phyloP scores from a whole-genome alignment of 2,888 invertebrate species.

The Thalpophila matura region DNA sequence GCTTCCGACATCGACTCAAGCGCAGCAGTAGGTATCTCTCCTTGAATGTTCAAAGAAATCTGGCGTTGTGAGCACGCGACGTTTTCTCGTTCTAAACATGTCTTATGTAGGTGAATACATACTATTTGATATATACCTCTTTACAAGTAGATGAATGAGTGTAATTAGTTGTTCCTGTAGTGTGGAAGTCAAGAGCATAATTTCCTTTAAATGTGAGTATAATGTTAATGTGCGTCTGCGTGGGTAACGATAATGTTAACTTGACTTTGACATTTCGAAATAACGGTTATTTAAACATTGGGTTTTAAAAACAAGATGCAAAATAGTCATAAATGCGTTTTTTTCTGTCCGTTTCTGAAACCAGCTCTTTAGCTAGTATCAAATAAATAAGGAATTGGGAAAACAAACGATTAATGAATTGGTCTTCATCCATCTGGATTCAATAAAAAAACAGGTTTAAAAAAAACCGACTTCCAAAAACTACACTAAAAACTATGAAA shows the following conservation, averaged over 20 bases:
- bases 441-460: no score
- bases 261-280: constrained; percentile 34
- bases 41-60: constrained; percentile 88
- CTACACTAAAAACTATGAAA: no score
- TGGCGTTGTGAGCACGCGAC: constrained; percentile 81
- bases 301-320: constrained; percentile 4
- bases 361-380: no score
- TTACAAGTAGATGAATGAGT: constrained; percentile 44
- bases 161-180: constrained; percentile 52
- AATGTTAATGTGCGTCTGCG: background rate
- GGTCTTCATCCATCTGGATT: no score
- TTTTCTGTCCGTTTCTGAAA: no score
- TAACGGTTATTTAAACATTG: background rate
- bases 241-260: constrained; percentile 4
- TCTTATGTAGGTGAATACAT: constrained; percentile 56
- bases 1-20: constrained; percentile 38
- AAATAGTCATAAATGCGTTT: no score
- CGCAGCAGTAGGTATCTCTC: constrained; percentile 73
- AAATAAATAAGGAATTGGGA: no score
- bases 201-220: constrained; percentile 25
- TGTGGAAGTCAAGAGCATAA: constrained; percentile 32
- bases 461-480: no score
- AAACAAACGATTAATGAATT: no score
- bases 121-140: constrained; percentile 32
- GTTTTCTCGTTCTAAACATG: constrained; percentile 75